A percentile compares a stretch with the other conserved stretches of the same genome.
phyloP scores from a whole-genome alignment of 2,113 vertebrate genomes.

The Pachyramphus minor region DNA sequence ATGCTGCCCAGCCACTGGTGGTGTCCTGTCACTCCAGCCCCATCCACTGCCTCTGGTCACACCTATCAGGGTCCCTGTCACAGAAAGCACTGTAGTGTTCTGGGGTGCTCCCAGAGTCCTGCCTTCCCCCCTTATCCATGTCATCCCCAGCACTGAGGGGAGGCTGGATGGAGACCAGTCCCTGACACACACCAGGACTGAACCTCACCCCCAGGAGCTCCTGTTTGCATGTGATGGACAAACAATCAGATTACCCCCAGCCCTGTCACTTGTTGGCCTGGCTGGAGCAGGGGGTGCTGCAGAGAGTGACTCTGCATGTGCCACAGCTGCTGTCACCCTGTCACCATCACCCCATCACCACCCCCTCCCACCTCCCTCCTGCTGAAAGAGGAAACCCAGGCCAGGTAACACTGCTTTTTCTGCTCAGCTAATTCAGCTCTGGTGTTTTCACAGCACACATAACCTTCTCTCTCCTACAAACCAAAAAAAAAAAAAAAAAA shows the following conservation, averaged over 20 bases:
- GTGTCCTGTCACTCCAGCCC: not conserved
- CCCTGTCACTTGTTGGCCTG: accelerated
- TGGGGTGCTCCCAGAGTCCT: not conserved
- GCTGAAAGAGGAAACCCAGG: no score
- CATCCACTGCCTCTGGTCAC: not conserved
- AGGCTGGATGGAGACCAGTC: not conserved
- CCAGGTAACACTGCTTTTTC: no score
- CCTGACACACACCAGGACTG: not conserved
- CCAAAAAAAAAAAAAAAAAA: not conserved
- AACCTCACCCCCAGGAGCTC: not conserved
- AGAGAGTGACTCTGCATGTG: not conserved
- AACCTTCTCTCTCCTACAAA: not conserved
- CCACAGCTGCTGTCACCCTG: not conserved
- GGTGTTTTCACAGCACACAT: not conserved
- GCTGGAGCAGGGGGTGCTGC: not conserved
- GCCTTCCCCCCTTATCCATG: not conserved
- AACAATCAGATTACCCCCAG: no score
- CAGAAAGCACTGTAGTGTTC: not conserved
- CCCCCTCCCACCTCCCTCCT: not conserved
- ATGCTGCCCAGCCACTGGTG: not conserved
- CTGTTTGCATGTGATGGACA: not conserved
- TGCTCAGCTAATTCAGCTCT: not conserved
- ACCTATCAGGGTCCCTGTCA: not conserved
- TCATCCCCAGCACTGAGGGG: not conserved
- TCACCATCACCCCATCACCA: not conserved